A percentile compares a stretch with the other conserved stretches of the same genome.
phyloP scores from a whole-genome alignment of 2,888 invertebrate genomes.

The Coelogynopora nodosa region DNA sequence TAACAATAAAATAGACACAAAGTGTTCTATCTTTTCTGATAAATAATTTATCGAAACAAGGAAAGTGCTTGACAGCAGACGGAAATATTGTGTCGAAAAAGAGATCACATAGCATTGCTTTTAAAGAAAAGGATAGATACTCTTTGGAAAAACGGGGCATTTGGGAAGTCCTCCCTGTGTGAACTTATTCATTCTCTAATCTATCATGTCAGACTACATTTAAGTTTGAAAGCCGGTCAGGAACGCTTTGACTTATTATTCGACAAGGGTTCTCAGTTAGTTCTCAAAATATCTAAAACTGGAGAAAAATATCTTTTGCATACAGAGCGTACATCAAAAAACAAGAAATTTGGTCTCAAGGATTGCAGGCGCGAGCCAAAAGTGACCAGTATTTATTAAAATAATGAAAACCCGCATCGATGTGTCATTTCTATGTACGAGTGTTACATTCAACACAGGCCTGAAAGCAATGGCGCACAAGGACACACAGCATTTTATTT shows the following conservation, averaged over 20 bases:
- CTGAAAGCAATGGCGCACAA: conserved; percentile 9
- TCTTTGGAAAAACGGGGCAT: background rate
- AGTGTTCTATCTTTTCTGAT: background rate
- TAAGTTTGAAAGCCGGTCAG: background rate
- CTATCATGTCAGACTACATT: background rate
- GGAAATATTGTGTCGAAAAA: background rate
- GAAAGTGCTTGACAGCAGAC: background rate
- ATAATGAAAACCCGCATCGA: background rate
- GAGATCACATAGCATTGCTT: background rate
- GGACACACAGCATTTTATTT: background rate
- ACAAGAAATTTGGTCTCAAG: conserved; percentile 15
- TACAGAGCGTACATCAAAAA: conserved; percentile 9
- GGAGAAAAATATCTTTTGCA: background rate
- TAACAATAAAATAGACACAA: background rate
- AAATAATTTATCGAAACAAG: background rate
- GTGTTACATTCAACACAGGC: conserved; percentile 24
- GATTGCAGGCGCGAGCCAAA: conserved; percentile 15
- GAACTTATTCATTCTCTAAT: background rate
- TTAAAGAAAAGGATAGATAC: background rate
- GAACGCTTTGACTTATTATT: conserved; percentile 1
- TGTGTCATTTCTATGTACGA: background rate
- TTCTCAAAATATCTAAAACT: conserved; percentile 19
- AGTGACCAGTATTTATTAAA: background rate
- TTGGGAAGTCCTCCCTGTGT: background rate
- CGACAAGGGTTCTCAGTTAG: conserved; percentile 5